Conservation (phyloP, 1,140 invertebrate species). For the Arctopsyche grandis region DNA sequence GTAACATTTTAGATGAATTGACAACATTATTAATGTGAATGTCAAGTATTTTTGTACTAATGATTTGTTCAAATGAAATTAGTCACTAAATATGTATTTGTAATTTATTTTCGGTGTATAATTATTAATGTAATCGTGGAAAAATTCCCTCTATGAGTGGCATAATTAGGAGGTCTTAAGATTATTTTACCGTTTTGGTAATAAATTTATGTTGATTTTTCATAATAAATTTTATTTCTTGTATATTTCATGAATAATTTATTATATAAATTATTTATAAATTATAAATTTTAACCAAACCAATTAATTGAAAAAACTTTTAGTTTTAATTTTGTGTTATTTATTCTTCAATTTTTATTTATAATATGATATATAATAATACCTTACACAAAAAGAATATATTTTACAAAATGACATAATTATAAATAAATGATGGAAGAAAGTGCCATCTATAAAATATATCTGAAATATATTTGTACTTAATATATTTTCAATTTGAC, state of each 20-base stretch:
- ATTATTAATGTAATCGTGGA: background rate
- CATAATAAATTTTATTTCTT: background rate
- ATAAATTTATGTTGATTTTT: background rate
- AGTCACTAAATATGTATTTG: background rate
- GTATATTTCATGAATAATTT: background rate
- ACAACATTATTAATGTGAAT: background rate
- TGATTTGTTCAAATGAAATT: conserved; percentile 9
- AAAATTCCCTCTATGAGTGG: conserved; percentile 25
- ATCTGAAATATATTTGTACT: background rate
- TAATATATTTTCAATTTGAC: background rate
- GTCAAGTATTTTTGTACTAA: conserved; percentile 23
- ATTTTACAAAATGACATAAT: background rate
- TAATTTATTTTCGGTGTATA: conserved; percentile 12
- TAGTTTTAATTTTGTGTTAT: too few relatives aligned
- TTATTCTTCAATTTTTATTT: too few relatives aligned
- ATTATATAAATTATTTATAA: background rate
- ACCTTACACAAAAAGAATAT: too few relatives aligned
- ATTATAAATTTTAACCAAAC: background rate
- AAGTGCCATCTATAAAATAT: background rate
- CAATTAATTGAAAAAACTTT: background rate
- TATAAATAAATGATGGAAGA: background rate
- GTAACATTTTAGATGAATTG: conserved; percentile 3
- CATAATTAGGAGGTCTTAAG: background rate
- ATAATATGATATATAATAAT: too few relatives aligned
- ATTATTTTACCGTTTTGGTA: background rate